Base-by-base conservation (phyloP, 1,140 invertebrate species). In the Trachymyrmex septentrionalis region DNA sequence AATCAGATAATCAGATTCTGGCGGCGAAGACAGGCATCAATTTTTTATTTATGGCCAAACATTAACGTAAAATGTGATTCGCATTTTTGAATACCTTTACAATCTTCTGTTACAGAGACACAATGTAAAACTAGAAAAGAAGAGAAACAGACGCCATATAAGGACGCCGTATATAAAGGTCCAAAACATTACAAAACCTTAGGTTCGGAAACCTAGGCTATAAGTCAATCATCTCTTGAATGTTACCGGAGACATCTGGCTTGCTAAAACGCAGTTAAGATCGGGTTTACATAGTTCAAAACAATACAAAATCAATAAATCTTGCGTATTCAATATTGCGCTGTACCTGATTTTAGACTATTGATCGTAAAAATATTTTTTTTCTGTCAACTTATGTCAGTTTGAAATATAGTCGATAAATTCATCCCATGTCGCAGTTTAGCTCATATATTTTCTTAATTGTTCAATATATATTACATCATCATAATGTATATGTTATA, bases 21-120 rank as follows among this genome's bases (percentile, higher is more conserved):
- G 6, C 10, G 16, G 1, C 10, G 7, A 44, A 71, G 21, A 27
- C 24, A 69, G n/a, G 16, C 5, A 34, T 21, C 14, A 59, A 12
- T 59, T 21, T 75, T 34, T 12, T 38, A 12, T 59, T 21, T 75
- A 34, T 19, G 30, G 9, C 10, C n/a, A 9, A 53, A 71, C 55
- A 24, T 61, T 76, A 87, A 87, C 59, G 86, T 30, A 86, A 75
- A 24, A 6, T 75, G 27, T 59, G 10, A 12, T 3, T 7, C 14
- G 16, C 55, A 38, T 55, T 21, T 55, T 1, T 12, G 2, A 7
- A 10, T 19, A 55, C n/a, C 30, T 53, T 27, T 7, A 1, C 3
- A 16, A 16, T 1, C 0, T 53, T 27, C 12, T 72, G 34, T 72
- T 53, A 9, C 30, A 4, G 0, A 16, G 3, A 6, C 0, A 19